Evolutionary conservation across 2,113 vertebrate species (phyloP).

Genomic region (Ovis canadensis): DNA sequence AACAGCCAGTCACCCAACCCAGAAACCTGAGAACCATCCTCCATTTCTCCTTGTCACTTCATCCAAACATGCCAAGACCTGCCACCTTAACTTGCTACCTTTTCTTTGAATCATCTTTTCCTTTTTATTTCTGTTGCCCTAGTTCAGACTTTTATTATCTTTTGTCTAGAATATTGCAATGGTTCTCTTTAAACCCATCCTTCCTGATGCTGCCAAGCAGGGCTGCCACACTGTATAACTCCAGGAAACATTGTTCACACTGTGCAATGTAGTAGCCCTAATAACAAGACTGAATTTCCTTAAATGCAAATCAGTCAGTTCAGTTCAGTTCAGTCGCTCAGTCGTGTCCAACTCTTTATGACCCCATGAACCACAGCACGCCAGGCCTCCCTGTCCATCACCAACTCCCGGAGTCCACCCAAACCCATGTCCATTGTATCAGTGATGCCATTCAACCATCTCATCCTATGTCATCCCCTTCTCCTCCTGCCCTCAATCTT

Average conservation of each 20-base stretch:
- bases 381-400: not conserved
- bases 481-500: not conserved
- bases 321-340: not conserved
- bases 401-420: fast-evolving
- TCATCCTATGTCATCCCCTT: not conserved
- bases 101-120: not conserved
- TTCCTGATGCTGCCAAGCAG: not conserved
- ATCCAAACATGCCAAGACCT: not conserved
- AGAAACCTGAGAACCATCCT: not conserved
- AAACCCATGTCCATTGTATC: not conserved
- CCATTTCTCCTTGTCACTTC: not conserved
- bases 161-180: not conserved
- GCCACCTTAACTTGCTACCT: not conserved
- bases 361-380: not conserved
- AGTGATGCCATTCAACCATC: not conserved
- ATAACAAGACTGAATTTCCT: not conserved
- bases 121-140: not conserved
- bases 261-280: not conserved
- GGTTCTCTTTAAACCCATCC: not conserved
- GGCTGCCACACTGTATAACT: not conserved
- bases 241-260: not conserved
- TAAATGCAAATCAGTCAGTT: not conserved
- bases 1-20: not conserved
- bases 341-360: not conserved
- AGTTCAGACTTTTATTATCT: not conserved